Evolutionary conservation across 2,113 vertebrate species (phyloP).

Genomic region (Connochaetes taurinus): DNA sequence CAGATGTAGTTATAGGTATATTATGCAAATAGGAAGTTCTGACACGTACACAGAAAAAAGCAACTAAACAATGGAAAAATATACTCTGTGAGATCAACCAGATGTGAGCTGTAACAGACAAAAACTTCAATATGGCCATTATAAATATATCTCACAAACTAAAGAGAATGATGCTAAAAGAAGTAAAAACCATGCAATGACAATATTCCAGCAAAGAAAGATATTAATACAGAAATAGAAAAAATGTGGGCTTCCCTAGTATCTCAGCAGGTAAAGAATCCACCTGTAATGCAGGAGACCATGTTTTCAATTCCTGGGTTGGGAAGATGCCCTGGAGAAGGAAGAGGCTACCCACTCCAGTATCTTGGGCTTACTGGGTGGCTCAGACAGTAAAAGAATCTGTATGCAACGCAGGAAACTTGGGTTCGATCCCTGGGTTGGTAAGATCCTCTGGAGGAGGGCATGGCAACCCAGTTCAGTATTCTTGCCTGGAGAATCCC

Average conservation of each 20-base stretch:
- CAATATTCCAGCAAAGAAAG: neutral
- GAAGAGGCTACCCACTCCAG: neutral
- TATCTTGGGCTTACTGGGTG: neutral
- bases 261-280: neutral
- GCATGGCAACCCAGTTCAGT: neutral
- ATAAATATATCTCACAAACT: neutral
- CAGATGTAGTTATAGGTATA: neutral
- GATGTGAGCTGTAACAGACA: neutral
- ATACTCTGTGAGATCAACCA: neutral
- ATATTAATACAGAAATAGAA: neutral
- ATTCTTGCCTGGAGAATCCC: neutral
- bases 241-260: neutral
- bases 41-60: neutral
- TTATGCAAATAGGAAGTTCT: neutral
- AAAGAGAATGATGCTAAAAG: neutral
- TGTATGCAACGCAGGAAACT: neutral
- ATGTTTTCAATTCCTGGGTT: neutral
- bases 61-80: neutral
- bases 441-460: neutral
- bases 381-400: neutral
- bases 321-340: neutral
- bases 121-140: neutral
- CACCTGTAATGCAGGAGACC: neutral
- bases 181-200: neutral
- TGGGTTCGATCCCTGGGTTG: neutral